Evolutionary conservation across 1,140 invertebrate genomes (phyloP), one percentile per base, ranked within the genome.

Genomic region (Acromyrmex echinatior): DNA sequence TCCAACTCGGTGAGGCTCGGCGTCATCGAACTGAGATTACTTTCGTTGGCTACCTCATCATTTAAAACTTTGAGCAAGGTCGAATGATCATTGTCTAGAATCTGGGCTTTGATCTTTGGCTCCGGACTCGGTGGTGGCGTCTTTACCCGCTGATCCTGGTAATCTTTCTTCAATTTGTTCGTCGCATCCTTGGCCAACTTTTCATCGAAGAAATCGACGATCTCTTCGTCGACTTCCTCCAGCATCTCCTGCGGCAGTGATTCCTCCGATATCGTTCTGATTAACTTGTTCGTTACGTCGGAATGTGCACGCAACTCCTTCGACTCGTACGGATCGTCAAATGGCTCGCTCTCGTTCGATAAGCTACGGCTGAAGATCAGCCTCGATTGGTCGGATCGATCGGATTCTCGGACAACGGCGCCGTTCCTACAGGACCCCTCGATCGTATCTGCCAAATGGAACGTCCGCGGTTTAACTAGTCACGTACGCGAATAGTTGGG

Each of bases 1-100:
- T 95, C 95, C 51, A 96, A 65, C 82, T 96, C 95, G 35, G 91
- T 95, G 28, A 96, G 91, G 62, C 95, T 95, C 7, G 95, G 95
- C 28, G 95, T 95, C 94, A 94, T 95, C 71, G 94, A 95, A 71
- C 93, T 94, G 16, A 94, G 81, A 80, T 95, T 95, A 70, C 93
- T 94, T 51, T 84, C 92, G 21, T 94, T 91, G 0, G 79, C 77
- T 4, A 53, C 79, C 18, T 93, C 93, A 7, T 94, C 93, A 7
- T 91, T 87, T 1, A 94, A 71, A 25, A 94, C 90, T 56, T 93
- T 95, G 4, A 94, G 71, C 39, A 93, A 77, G 0, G 90, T 91
- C 31, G 92, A 93, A 51, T 93, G 87, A 58, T 94, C 92, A 12
- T 91, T 90, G n/a, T 90, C 90, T 39, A 85, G 9, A 7, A 91